Base-by-base conservation (phyloP, 1,140 invertebrate species). In the Lepidurus arcticus region DNA sequence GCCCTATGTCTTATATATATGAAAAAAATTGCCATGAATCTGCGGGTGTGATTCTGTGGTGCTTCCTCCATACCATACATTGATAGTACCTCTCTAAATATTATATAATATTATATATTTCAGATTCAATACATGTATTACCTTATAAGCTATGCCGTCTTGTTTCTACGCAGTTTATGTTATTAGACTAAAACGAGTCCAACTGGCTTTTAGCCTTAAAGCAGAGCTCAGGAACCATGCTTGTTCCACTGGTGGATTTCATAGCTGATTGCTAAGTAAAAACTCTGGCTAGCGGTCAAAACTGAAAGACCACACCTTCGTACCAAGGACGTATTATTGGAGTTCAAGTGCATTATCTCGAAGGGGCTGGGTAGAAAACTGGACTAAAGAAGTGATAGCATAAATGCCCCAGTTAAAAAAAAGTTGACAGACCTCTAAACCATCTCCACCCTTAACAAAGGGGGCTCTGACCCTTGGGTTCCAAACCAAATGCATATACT, bases 81-180 rank as follows among this genome's bases (percentile, higher is more conserved):
- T 65, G 53, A 65, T 65, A 16, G 53, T 65, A 21, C 21, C 16
- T 21, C 53, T 65, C 13, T 65, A 65, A 34, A 34, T 65, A 65
- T 65, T 65, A 65, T 65, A 65, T 11, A 13, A 65, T 21, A 65
- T 65, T 13, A 65, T 65, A 65, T 65, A 65, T 65, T 9, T n/a
- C 53, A 65, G 8, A 65, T 65, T 65, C 16, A 65, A 65, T 65
- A 65, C 53, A 65, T n/a, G 53, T n/a, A 65, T n/a, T 65, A 65
- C 21, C 53, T 65, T 65, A 65, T 65, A 65, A 65, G 7, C 6
- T 13, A 6, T 16, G 9, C 13, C 16, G 21, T 13, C 7, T 16
- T 65, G 4, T 65, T 65, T 16, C 13, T 65, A 65, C 3, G 7
- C 16, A 65, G 21, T 65, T 21, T 7, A n/a, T 7, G 7, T 13